These are phyloP conservation scores for Calonectris borealis DNA, from an alignment of 2,113 vertebrate genomes.

Conservation along the genomic window DNA sequence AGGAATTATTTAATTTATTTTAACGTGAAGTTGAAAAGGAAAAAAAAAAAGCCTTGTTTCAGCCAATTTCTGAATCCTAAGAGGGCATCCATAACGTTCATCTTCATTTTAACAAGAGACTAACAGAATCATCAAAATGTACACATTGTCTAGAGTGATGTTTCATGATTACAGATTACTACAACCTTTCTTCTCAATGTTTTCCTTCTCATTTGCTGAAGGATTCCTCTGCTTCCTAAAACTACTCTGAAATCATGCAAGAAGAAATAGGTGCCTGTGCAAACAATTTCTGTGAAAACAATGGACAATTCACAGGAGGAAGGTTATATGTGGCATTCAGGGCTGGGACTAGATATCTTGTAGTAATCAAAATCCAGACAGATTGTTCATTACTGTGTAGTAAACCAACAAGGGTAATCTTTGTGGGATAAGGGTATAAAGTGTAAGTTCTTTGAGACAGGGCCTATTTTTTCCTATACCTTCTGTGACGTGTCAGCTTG, in stretches of 20 bases:
- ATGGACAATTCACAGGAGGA: neutral
- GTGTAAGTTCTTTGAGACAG: neutral
- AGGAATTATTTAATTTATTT: neutral
- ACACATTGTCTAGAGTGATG: neutral
- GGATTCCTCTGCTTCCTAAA: neutral
- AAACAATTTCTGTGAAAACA: neutral
- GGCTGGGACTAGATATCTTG: neutral
- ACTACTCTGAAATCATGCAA: neutral
- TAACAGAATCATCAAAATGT: neutral
- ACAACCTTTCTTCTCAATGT: neutral
- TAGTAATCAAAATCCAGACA: neutral
- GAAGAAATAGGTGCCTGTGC: neutral
- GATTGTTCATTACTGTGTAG: neutral
- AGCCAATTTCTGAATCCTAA: neutral
- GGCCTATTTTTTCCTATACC: neutral
- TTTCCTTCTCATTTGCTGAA: neutral
- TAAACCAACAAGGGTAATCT: neutral
- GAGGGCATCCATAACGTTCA: neutral
- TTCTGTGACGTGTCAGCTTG: neutral
- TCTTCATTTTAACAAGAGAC: neutral
- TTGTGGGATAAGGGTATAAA: neutral
- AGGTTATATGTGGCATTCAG: neutral
- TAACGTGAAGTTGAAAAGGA: neutral
- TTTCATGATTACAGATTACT: neutral
- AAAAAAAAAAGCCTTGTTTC: neutral